A percentile compares a stretch with the other conserved stretches of the same genome.
Evolutionary conservation across 2,888 invertebrate genomes (phyloP).

Genomic region (Vanessa cardui): DNA sequence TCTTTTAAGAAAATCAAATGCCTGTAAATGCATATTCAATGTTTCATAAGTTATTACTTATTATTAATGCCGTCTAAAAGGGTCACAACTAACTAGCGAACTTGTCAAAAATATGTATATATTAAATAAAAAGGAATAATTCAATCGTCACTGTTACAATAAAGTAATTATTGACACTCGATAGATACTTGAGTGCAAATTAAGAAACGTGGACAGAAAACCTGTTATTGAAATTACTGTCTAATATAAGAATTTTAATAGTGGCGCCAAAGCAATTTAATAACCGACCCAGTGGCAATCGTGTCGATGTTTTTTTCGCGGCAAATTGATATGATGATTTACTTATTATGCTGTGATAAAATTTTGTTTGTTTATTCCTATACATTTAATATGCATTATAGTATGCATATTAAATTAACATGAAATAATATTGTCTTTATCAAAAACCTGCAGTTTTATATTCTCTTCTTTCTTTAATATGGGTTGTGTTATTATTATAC

Average conservation of each 20-base stretch:
- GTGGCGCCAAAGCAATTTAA: conserved; percentile 33
- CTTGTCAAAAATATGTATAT: too few relatives aligned
- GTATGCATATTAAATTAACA: too few relatives aligned
- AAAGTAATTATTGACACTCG: neutral
- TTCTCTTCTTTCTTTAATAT: too few relatives aligned
- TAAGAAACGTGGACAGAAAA: conserved; percentile 22
- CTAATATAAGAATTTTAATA: conserved; percentile 34
- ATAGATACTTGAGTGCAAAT: neutral
- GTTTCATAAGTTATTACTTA: too few relatives aligned
- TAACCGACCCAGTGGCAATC: conserved; percentile 5
- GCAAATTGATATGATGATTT: neutral
- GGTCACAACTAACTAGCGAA: too few relatives aligned
- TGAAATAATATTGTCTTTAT: too few relatives aligned
- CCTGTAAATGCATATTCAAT: too few relatives aligned
- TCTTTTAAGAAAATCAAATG: too few relatives aligned
- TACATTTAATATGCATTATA: too few relatives aligned
- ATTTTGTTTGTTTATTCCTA: neutral
- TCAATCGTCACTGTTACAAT: neutral
- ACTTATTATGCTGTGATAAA: neutral
- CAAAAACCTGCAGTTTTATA: too few relatives aligned
- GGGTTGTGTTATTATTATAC: too few relatives aligned
- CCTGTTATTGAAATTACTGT: conserved; percentile 29
- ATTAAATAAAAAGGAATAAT: neutral
- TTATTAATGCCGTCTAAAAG: too few relatives aligned
- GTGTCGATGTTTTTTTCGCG: neutral